A percentile compares a stretch with the other conserved stretches of the same genome.
Conservation (phyloP, 2,888 invertebrate genomes). For the Cinara cedri region DNA sequence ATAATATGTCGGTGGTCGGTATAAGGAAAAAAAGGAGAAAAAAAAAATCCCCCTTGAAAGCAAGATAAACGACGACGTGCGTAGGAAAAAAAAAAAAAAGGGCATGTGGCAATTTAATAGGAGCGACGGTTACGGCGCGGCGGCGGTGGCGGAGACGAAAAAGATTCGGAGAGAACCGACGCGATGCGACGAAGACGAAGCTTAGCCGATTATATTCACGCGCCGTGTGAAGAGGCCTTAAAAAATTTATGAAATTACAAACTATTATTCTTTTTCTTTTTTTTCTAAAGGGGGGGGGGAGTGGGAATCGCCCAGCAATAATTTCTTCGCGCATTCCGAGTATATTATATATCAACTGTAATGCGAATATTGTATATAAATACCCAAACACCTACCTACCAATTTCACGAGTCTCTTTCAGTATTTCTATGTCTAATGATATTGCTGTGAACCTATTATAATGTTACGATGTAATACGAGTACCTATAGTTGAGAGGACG, state of each 20-base stretch:
- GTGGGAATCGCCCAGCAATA: constrained; percentile 9
- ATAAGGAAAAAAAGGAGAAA: background rate
- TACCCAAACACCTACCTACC: too few relatives aligned
- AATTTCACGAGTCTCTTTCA: too few relatives aligned
- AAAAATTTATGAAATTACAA: constrained; percentile 48
- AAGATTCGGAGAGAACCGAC: constrained; percentile 41
- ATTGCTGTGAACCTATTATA: too few relatives aligned
- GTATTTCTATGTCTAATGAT: too few relatives aligned
- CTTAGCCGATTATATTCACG: constrained; percentile 34
- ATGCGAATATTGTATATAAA: too few relatives aligned
- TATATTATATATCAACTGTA: background rate
- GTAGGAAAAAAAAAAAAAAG: constrained; percentile 27
- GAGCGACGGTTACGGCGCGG: too few relatives aligned
- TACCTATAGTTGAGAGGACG: too few relatives aligned
- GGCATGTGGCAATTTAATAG: constrained; percentile 35
- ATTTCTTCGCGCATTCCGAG: background rate
- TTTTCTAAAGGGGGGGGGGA: background rate
- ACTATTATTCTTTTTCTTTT: constrained; percentile 46
- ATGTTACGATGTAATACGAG: too few relatives aligned
- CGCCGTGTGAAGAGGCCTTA: constrained; percentile 28
- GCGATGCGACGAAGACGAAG: constrained; percentile 30
- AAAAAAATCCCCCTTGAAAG: constrained; percentile 17
- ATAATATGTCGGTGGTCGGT: background rate
- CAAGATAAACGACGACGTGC: constrained; percentile 46
- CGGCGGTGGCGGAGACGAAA: constrained; percentile 12